Evolutionary conservation across 2,888 invertebrate species (phyloP).

Genomic region (Agonopterix heracliana): DNA sequence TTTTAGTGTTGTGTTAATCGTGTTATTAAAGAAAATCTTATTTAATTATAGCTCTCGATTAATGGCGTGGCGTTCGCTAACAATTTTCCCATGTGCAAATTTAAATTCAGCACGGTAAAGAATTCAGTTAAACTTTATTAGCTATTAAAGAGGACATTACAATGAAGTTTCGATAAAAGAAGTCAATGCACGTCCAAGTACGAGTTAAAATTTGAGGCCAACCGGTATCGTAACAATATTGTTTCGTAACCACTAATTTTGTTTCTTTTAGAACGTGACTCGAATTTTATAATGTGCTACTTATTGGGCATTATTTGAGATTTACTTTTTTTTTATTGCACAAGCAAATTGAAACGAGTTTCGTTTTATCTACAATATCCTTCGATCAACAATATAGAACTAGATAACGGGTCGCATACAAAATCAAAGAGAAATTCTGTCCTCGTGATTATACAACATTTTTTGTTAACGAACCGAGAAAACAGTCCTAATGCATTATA

Average conservation of each 20-base stretch:
- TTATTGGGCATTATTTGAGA: neutral
- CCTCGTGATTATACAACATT: too few relatives aligned
- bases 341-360: too few relatives aligned
- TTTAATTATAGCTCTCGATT: too few relatives aligned
- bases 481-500: too few relatives aligned
- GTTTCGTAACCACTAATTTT: constrained; percentile 42
- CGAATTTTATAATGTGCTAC: constrained; percentile 25
- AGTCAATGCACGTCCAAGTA: constrained; percentile 13
- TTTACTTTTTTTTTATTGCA: too few relatives aligned
- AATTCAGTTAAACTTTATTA: neutral
- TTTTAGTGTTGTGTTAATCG: too few relatives aligned
- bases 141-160: neutral
- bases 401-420: too few relatives aligned
- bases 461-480: too few relatives aligned
- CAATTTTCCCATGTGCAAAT: neutral
- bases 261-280: constrained; percentile 38
- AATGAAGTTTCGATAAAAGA: constrained; percentile 1
- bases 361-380: too few relatives aligned
- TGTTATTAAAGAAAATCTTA: too few relatives aligned
- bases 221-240: constrained; percentile 32
- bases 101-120: neutral
- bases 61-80: neutral
- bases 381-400: too few relatives aligned
- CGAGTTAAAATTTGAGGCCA: constrained; percentile 38
- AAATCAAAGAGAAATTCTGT: too few relatives aligned